Evolutionary conservation across 2,888 invertebrate genomes (phyloP), one percentile per base, ranked within the genome.

Genomic region (Saturnia pavonia): DNA sequence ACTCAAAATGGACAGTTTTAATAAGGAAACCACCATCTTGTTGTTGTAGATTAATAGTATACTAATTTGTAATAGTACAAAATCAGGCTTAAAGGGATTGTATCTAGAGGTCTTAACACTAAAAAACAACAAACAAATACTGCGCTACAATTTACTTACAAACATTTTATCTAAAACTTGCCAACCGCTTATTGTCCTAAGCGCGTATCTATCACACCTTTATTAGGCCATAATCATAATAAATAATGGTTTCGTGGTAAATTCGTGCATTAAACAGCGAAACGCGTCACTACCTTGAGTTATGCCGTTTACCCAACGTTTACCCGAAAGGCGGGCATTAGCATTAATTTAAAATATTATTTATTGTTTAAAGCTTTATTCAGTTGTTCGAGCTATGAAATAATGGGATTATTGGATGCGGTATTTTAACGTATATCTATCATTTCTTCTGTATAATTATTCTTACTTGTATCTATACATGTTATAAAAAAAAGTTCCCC

Each of bases 271-370:
- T 91, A 91, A 89, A 86, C 86, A 85, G 68, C 57, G 68, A 70
- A 68, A 71, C 68, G 68, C 68, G 71, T 71, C 68, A 71, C 70
- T 70, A 54, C 76, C 75, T 80, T 91, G 94, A 94, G 89, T 92
- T 94, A 94, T 90, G 84, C 80, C 90, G 82, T 83, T 88, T 87
- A 85, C 88, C 89, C 88, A 80, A 86, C 90, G 88, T 89, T 92
- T 90, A 87, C 88, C 89, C 88, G 82, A 87, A 90, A 89, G 88
- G 79, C 77, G 77, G 83, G 88, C 91, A 92, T 94, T 94, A 94
- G 87, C 94, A 94, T 94, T 93, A 91, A 94, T 94, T 92, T 92
- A 89, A 91, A 93, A 91, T 94, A 93, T 94, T 94, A 93, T 94
- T 94, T 94, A 94, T 91, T 88, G 91, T 91, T 85, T 85, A 82